Evolutionary conservation across 2,888 invertebrate species (phyloP), one percentile per base, ranked within the genome.

Genomic region (Glaucopsyche alexis): DNA sequence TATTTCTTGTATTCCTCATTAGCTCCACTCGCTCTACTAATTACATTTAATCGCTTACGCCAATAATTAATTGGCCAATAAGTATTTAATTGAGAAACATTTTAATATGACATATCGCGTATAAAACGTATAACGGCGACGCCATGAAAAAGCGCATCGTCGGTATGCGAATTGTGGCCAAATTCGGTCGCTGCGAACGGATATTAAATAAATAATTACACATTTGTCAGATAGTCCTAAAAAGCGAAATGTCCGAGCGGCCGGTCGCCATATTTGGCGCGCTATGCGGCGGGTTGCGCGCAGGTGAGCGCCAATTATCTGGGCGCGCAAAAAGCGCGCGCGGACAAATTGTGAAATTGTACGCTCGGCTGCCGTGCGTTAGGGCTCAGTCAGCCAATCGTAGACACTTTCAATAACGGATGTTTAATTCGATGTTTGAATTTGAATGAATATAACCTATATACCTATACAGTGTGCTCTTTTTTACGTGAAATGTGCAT

Each of bases 151-250:
- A 85, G 84, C 80, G 83, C 81, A 82, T 83, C 78, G 80, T 77
- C 74, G 87, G 90, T 83, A 93, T 88, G 88, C 81, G 90, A 90
- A 89, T 90, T 86, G 88, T 90, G 88, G 85, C 92, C 91, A 90
- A 92, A 91, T 82, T 79, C 80, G 89, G 89, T 84, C 83, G 76
- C 77, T 76, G 80, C 81, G 80, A 85, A 83, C 84, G 86, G 86
- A 88, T 91, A 92, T 92, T 91, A 91, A 91, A 92, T 92, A 92
- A 91, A 92, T 93, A 92, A 92, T 93, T 92, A 92, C 91, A 91
- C 92, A 93, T 93, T 93, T 93, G 92, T 93, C 92, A 91, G 90
- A 88, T 90, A 87, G 82, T 83, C 84, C 86, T 89, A 92, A 91
- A 90, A 91, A 92, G 89, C 87, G 83, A 85, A 86, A 85, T 86